Evolutionary conservation across 1,140 invertebrate genomes (phyloP).

Genomic region (Drosophila kikkawai): DNA sequence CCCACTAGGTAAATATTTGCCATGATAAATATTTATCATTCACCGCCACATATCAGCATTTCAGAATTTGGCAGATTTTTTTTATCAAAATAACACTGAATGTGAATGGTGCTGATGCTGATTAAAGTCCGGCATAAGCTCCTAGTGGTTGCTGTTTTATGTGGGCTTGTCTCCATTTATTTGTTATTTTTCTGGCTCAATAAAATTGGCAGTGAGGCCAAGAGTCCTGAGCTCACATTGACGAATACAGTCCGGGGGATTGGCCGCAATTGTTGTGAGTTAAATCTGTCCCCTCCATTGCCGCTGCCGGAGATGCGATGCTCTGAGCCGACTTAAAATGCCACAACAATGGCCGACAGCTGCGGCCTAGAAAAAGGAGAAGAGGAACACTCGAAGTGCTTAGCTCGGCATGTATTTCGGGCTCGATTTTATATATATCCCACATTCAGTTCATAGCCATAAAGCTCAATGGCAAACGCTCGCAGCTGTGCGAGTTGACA

Average conservation of each 20-base stretch:
- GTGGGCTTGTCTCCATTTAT: constrained; percentile 27
- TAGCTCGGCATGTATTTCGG: constrained; percentile 56
- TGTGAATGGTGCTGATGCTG: constrained; percentile 2
- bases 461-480: constrained; percentile 64
- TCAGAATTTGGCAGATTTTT: background rate
- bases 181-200: constrained; percentile 40
- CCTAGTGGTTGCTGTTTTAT: constrained; percentile 4
- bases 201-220: constrained; percentile 27
- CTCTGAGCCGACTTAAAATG: constrained; percentile 73
- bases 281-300: constrained; percentile 46
- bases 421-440: constrained; percentile 22
- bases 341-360: constrained; percentile 75
- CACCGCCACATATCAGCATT: background rate
- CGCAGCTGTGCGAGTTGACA: constrained; percentile 68
- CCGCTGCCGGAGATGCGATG: constrained; percentile 38
- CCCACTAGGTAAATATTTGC: constrained; percentile 1
- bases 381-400: constrained; percentile 51
- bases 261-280: constrained; percentile 67
- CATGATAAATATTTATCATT: constrained; percentile 12
- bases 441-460: constrained; percentile 44
- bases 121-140: constrained; percentile 13
- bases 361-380: constrained; percentile 55
- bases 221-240: constrained; percentile 13
- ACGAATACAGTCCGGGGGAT: constrained; percentile 37
- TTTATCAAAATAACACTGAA: background rate